These are phyloP conservation scores for Phania funesta DNA, from an alignment of 2,888 invertebrate genomes.

Conservation along the genomic window DNA sequence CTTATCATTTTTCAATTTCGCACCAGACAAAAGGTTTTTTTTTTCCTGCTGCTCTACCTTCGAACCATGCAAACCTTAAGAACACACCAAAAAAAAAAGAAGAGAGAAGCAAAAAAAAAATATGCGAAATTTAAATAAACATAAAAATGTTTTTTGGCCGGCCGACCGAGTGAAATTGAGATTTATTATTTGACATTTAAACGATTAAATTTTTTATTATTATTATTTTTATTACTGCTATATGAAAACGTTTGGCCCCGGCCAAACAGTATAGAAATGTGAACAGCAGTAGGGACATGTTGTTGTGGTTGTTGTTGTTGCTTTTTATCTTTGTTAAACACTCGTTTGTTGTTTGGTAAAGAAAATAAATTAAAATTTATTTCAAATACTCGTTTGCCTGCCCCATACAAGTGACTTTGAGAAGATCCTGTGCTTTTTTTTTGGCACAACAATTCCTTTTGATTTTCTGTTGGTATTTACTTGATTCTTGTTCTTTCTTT, in stretches of 20 bases:
- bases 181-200: slow-evolving; percentile 65
- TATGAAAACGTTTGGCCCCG: slow-evolving; percentile 3
- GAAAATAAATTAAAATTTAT: slow-evolving; percentile 54
- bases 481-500: slow-evolving; percentile 6
- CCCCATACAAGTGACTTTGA: slow-evolving; percentile 48
- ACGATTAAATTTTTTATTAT: slow-evolving; percentile 50
- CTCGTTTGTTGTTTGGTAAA: slow-evolving; percentile 17
- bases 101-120: slow-evolving; percentile 3
- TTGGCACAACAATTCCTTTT: slow-evolving; percentile 55
- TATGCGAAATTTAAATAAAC: slow-evolving; percentile 13
- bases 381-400: slow-evolving; percentile 22
- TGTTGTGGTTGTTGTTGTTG: background rate
- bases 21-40: slow-evolving; percentile 73
- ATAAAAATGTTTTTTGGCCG: slow-evolving; percentile 25
- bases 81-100: slow-evolving; percentile 5
- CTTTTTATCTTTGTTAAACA: slow-evolving; percentile 35
- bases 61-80: slow-evolving; percentile 9
- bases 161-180: slow-evolving; percentile 60
- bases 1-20: slow-evolving; percentile 77
- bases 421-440: slow-evolving; percentile 46
- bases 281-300: slow-evolving; percentile 10
- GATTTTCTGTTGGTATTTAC: slow-evolving; percentile 42
- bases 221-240: slow-evolving; percentile 19
- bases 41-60: background rate
- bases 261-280: background rate